phyloP scores from a whole-genome alignment of 2,113 vertebrate species.

The Diadophis punctatus region DNA sequence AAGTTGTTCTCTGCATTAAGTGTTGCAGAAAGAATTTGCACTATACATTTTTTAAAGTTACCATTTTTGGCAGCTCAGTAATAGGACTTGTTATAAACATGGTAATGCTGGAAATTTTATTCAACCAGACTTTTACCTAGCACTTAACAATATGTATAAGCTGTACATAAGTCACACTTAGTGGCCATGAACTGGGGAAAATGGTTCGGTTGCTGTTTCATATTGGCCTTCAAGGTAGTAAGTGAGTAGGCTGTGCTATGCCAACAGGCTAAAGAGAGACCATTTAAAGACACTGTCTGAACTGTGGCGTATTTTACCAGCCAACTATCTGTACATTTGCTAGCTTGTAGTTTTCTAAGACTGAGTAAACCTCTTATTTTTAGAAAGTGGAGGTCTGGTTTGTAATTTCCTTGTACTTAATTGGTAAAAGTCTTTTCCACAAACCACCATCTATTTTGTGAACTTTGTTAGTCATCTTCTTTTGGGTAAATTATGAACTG shows the following conservation, averaged over 20 bases:
- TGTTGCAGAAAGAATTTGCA: conserved; percentile 75
- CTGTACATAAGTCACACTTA: conserved; percentile 74
- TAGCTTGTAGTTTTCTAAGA: conserved; percentile 86
- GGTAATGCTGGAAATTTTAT: conserved; percentile 75
- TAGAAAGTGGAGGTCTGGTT: conserved; percentile 86
- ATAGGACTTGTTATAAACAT: conserved; percentile 69
- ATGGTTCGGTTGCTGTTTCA: conserved; percentile 70
- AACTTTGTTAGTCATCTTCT: conserved; percentile 96
- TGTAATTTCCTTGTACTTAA: conserved; percentile 86
- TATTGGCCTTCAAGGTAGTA: conserved; percentile 73
- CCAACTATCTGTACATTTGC: conserved; percentile 84
- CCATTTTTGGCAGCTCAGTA: conserved; percentile 77
- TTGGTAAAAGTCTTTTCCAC: conserved; percentile 85
- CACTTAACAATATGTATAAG: conserved; percentile 78
- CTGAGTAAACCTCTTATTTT: conserved; percentile 85
- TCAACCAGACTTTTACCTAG: conserved; percentile 77
- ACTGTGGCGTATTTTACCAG: conserved; percentile 80
- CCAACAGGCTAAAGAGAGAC: conserved; percentile 78
- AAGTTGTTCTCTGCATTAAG: conserved; percentile 67
- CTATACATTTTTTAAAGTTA: conserved; percentile 70
- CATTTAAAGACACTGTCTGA: conserved; percentile 81
- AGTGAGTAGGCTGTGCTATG: conserved; percentile 70
- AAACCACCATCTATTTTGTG: conserved; percentile 93
- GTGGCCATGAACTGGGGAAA: conserved; percentile 70
- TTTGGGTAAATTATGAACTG: conserved; percentile 98